Base-by-base conservation (phyloP, 2,797 vertebrate genomes). In the Gambusia yucatana region DNA sequence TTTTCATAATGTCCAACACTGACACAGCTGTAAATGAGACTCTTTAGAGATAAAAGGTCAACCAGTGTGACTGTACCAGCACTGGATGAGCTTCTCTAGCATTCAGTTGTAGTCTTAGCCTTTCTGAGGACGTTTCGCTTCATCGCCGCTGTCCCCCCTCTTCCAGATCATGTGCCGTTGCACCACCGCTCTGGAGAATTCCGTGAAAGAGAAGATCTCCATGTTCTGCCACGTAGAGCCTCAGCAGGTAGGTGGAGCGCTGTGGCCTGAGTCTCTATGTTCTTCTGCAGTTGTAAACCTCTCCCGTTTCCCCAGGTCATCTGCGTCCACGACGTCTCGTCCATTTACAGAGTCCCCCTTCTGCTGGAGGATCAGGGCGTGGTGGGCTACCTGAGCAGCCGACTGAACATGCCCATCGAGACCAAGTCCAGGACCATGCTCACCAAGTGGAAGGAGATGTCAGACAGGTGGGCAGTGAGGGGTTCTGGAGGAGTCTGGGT, bases 141-240 rank as follows among this genome's bases (percentile, higher is more conserved):
- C 1, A 6, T 41, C 43, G 22, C 2, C 6, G 16, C 2, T 63
- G 6, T 55, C 44, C 75, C 50, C 0, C 65, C 39, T 80, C 6
- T 16, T 0, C 67, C 82, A 99, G 98, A 96, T 99, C 79, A 98
- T 99, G 88, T 99, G 98, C 81, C 96, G 98, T 85, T 99, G 98
- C 76, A 95, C 97, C 61, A 97, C 96, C 33, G 96, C 96, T 3
- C 88, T 99, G 71, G 97, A 99, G 82, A 99, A 96, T 48, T 96
- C 97, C 0, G 98, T 99, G 43, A 99, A 99, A 90, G 98, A 99
- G 87, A 99, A 99, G 92, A 99, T 99, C 92, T 99, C 98, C 0
- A 99, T 99, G 98, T 99, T 99, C 92, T 99, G 98, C 88, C 98
- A 99, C 0, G 98, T 99, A 17, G 97, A 98, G 88, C 98, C 98